Base-by-base conservation (phyloP, 2,888 invertebrate genomes). In the Ornithoptera priamus region DNA sequence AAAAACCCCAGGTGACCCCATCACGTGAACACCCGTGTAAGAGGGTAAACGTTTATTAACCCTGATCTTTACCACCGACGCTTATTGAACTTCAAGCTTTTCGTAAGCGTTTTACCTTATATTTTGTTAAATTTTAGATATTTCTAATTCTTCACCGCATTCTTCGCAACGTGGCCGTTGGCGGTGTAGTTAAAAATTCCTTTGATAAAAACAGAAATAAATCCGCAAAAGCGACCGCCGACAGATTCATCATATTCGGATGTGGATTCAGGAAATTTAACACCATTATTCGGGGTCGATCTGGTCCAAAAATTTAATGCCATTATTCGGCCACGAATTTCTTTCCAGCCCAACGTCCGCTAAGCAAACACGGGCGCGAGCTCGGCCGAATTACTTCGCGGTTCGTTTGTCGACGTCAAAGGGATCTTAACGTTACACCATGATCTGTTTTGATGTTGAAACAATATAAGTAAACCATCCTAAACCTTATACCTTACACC, bases 211-310 rank as follows among this genome's bases (percentile, higher is more conserved):
- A 69, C 72, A 58, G 68, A 71, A 77, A 78, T 78, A 83, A 81
- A 76, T 56, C 67, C 78, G 78, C 78, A 81, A 86, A 86, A 82
- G 81, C 72, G 73, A 73, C 80, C 78, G 85, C 88, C 86, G 84
- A 83, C 87, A 85, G 84, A 92, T 91, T 84, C 81, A 89, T 91
- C 92, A 91, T 88, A 84, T 82, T 84, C 78, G 78, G 80, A 78
- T 84, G 84, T 84, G 77, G 81, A 85, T 88, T 80, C 82, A 83
- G 78, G 92, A 91, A 90, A 92, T 89, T 89, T 87, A 91, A 91
- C 89, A 89, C 91, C 85, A 87, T 88, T 89, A 87, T 89, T 79
- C 84, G 78, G 82, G 78, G 73, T 78, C 75, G 79, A 81, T 82
- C 75, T 84, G 81, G 84, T 81, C 82, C 85, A 30, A 30, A 83